Conservation (phyloP, 2,113 vertebrate genomes). For the Vulpes vulpes region DNA sequence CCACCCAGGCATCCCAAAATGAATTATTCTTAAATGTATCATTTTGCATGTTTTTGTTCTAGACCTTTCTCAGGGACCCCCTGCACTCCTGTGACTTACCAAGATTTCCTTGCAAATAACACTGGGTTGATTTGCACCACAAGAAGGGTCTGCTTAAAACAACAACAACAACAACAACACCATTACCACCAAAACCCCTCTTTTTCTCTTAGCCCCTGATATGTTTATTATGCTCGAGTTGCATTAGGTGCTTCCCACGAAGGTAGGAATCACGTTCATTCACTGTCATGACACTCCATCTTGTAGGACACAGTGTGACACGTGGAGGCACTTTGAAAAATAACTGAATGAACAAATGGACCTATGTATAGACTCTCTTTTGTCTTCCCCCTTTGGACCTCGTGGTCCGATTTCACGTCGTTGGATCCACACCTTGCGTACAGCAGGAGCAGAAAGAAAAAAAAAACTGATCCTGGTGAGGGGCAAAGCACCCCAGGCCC, state of each 20-base stretch:
- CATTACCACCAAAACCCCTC: neutral
- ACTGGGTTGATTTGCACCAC: neutral
- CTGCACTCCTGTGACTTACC: neutral
- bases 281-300: neutral
- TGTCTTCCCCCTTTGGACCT: neutral
- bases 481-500: neutral
- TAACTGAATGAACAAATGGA: neutral
- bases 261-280: neutral
- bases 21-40: neutral
- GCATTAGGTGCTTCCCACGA: neutral
- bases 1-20: too few species aligned
- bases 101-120: neutral
- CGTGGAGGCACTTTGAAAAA: neutral
- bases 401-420: neutral
- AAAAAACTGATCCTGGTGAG: neutral
- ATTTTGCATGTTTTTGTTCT: neutral
- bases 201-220: neutral
- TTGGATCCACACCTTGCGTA: neutral
- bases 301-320: neutral
- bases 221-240: fast-evolving
- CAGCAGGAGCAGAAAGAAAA: neutral
- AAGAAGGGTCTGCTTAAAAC: neutral
- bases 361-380: neutral
- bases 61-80: neutral
- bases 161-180: neutral